phyloP scores from a whole-genome alignment of 2,113 vertebrate species.

The Tringa solitaria region DNA sequence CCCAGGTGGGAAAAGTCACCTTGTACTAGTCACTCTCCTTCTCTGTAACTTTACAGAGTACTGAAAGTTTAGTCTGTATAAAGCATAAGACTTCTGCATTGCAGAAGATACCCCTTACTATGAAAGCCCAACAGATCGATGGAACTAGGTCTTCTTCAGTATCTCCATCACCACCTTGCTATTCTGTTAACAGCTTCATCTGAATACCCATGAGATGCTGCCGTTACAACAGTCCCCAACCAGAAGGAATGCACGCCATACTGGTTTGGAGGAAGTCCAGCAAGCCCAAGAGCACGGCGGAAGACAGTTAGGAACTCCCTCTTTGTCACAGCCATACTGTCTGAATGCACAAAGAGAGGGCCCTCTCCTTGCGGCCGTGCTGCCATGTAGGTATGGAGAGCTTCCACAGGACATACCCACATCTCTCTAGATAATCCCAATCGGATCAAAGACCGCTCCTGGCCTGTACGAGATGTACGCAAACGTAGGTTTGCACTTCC shows the following conservation, averaged over 20 bases:
- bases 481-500: not conserved
- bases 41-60: not conserved
- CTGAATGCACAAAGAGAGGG: not conserved
- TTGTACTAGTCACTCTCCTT: not conserved
- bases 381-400: not conserved
- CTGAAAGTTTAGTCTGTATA: not conserved
- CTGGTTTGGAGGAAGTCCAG: not conserved
- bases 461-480: not conserved
- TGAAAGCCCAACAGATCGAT: not conserved
- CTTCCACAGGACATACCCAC: slow-evolving; percentile 25
- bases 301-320: slow-evolving; percentile 9
- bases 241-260: slow-evolving; percentile 14
- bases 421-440: not conserved
- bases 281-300: not conserved
- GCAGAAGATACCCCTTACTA: not conserved
- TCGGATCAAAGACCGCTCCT: not conserved
- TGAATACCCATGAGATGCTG: not conserved
- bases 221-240: not conserved
- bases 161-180: not conserved
- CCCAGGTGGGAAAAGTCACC: not conserved
- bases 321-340: not conserved
- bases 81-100: not conserved
- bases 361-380: not conserved
- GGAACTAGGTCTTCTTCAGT: not conserved
- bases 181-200: not conserved